Base-by-base conservation (phyloP, 1,140 invertebrate genomes). In the Brachionus manjavacas region DNA sequence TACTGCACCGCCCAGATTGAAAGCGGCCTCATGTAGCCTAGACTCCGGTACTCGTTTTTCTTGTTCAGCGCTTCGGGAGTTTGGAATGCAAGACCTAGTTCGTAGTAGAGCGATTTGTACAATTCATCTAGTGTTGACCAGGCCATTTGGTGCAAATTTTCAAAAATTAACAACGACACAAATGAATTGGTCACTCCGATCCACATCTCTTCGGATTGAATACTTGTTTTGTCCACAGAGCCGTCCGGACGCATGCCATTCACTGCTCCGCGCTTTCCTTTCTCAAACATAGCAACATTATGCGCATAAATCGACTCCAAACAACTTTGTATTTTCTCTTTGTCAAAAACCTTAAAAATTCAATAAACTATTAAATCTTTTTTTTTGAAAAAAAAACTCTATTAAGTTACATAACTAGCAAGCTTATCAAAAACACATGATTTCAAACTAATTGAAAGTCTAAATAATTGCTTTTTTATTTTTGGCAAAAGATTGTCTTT, bases 141-240 rank as follows among this genome's bases (percentile, higher is more conserved):
- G 3, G 92, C 95, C 91, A 96, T 93, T 83, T 94, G 92, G 35
- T 92, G 90, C 93, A 96, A 93, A 2, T 93, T 94, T 91, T 95
- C 93, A 86, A 93, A 92, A 64, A 97, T 93, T 93, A 97, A 94
- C 39, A 93, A 92, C 4, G 95, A 92, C 4, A 94, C 93, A 2
- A 96, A 87, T 1, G 92, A 93, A 87, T 95, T 97, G 0, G 93
- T 93, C 35, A 96, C 94, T 0, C 96, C 96, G 1, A 92, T 93
- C 96, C 96, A 97, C 86, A 95, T 93, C 90, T 97, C 95, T 89
- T 95, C 94, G 86, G 95, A 94, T 90, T 97, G 95, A 84, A 95
- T 89, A 39, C 93, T 93, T 49, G 91, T 92, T 14, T 89, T 89
- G 88, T 97, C 95, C 41, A 94, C 90, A 35, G 90, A 90, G 0